Base-by-base conservation (phyloP, 2,888 invertebrate species). In the Operophtera brumata region DNA sequence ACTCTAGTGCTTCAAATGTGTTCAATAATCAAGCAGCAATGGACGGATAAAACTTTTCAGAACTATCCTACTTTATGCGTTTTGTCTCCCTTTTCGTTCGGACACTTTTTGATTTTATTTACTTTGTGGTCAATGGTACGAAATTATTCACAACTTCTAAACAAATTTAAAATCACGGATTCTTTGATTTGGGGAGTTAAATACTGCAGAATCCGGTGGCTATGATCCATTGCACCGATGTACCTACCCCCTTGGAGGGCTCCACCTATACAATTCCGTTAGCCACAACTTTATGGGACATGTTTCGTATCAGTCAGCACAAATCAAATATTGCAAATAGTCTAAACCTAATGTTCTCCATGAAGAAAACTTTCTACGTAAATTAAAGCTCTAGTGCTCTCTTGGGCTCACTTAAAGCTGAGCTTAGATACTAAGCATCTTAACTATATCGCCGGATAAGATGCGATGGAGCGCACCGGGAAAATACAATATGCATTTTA, bases 311-410 rank as follows among this genome's bases (percentile, higher is more conserved):
- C 13, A 30, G 34, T 7, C 14, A 10, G n/a, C 9, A 36, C 36
- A 35, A 45, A 45, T 51, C 51, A 35, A 41, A 51, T 8, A 34
- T 43, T 32, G 14, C 37, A 37, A 36, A 46, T 13, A 42, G 14
- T 12, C 26, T 34, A 8, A 57, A 54, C 40, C 36, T 57, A 59
- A 54, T 49, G 52, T 57, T 56, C 49, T 45, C 47, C 47, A 36
- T 37, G 50, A 54, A 53, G 51, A 49, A 46, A 50, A 39, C 46
- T 36, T 32, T 52, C 42, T 60, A 61, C 57, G 56, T 60, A 61
- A 61, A 61, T 64, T 61, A 62, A 65, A 59, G 54, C 57, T 53
- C 43, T 56, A 61, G 54, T 59, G 56, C 50, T 59, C 62, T 52
- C 61, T 46, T 56, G 61, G 57, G 62, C 51, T 56, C 62, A 50